Evolutionary conservation across 2,888 invertebrate genomes (phyloP).

Genomic region (Alentia gelatinosa): DNA sequence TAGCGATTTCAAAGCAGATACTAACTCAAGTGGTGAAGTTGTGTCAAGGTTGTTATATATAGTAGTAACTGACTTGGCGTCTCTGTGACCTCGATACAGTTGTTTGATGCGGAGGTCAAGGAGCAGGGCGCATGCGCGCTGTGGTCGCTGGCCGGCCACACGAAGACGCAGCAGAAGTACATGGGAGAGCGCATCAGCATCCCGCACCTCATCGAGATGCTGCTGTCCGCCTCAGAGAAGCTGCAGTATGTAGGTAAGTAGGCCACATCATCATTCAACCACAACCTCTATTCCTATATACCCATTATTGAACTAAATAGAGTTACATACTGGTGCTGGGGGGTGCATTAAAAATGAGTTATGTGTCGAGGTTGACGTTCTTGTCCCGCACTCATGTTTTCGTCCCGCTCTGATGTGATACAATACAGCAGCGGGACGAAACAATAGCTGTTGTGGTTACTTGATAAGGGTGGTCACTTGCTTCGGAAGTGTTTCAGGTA

Average conservation of each 20-base stretch:
- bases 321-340: too few relatives aligned
- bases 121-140: slow-evolving; percentile 80
- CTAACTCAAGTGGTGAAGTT: background rate
- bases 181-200: slow-evolving; percentile 79
- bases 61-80: background rate
- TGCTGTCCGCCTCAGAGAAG: slow-evolving; percentile 79
- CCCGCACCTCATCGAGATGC: slow-evolving; percentile 79
- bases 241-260: slow-evolving; percentile 80
- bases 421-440: too few relatives aligned
- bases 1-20: background rate
- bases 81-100: background rate
- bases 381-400: too few relatives aligned
- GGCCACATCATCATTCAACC: background rate
- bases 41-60: background rate
- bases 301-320: too few relatives aligned
- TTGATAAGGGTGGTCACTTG: too few relatives aligned
- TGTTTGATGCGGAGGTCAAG: slow-evolving; percentile 70
- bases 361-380: too few relatives aligned
- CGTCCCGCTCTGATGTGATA: too few relatives aligned
- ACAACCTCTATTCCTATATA: too few relatives aligned
- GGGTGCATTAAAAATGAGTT: too few relatives aligned
- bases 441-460: too few relatives aligned
- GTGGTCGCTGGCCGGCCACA: slow-evolving; percentile 80
- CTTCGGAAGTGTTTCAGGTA: too few relatives aligned
- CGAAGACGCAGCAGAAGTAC: slow-evolving; percentile 78